Base-by-base conservation (phyloP, 1,140 invertebrate species). In the Neotoxoptera formosana region DNA sequence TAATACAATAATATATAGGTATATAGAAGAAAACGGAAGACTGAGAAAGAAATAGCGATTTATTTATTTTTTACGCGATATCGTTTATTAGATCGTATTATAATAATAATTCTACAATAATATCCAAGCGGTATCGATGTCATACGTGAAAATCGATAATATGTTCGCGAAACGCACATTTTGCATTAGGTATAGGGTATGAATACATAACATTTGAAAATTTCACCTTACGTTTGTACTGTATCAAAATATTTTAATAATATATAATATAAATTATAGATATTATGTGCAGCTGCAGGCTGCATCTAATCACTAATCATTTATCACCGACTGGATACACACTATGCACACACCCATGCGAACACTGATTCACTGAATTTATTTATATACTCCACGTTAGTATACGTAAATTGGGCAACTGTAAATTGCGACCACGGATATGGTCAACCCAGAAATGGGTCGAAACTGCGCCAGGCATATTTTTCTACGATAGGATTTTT, bases 1-100 rank as follows among this genome's bases (percentile, higher is more conserved):
- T 23, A 45, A 84, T 45, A 84, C 21, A 45, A 84, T 45, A 83
- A 23, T 51, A 83, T 83, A 84, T 30, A 45, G 20, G 36, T 20
- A 86, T 23, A 86, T 23, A 86, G 36, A 21, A 20, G 47, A 88
- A 51, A 88, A 51, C n/a, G 17, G 20, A 48, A 45, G 83, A 86
- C 21, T 4, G 41, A 86, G 83, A 86, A 45, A 86, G 36, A 45
- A 45, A 86, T 86, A 86, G 81, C 60, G 60, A 76, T n/a, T 76
- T 76, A 76, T 76, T 76, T 76, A 34, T 76, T 76, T 67, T 76
- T 76, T 76, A 76, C 30, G n/a, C 30, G 60, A n/a, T 76, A 76
- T n/a, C 30, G 14, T 76, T 76, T 34, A 76, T 11, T 76, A 20
- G n/a, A 76, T 76, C 60, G 30, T 76, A 41, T 41, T 41, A 41